These are phyloP conservation scores for Holotrichia oblita DNA, from an alignment of 1,140 invertebrate species.

Conservation along the genomic window DNA sequence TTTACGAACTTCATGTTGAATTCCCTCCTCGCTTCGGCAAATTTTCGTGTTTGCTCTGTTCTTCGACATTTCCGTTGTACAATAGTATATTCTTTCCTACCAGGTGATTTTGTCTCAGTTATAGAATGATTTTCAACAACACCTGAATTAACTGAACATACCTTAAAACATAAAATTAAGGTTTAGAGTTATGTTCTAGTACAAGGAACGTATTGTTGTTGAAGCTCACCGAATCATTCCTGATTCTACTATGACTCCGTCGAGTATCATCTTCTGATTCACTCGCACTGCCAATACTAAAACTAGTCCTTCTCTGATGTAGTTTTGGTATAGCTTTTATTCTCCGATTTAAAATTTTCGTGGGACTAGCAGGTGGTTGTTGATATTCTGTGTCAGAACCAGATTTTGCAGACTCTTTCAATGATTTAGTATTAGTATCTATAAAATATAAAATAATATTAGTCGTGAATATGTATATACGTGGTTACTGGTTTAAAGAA, in stretches of 20 bases:
- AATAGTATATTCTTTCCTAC: conserved; percentile 50
- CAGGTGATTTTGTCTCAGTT: conserved; percentile 42
- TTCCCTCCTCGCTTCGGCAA: conserved; percentile 66
- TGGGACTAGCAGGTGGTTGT: conserved; percentile 56
- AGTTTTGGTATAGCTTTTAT: conserved; percentile 57
- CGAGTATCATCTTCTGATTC: conserved; percentile 60
- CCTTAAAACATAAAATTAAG: conserved; percentile 42
- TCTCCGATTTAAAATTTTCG: conserved; percentile 55
- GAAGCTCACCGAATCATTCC: conserved; percentile 58
- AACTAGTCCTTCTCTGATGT: conserved; percentile 53
- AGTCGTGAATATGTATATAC: too few species aligned
- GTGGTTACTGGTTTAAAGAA: too few species aligned
- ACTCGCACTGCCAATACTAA: conserved; percentile 55
- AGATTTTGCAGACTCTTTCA: not conserved
- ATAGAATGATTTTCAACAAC: conserved; percentile 2
- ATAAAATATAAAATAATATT: not conserved
- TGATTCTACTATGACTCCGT: conserved; percentile 51
- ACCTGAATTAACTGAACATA: conserved; percentile 52
- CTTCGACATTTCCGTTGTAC: conserved; percentile 54
- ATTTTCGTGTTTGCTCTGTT: conserved; percentile 64
- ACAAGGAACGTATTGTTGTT: not conserved
- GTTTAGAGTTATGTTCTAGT: conserved; percentile 4
- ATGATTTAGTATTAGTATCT: not conserved
- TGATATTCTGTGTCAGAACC: conserved; percentile 54
- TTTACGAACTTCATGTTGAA: conserved; percentile 68